Conservation (phyloP, 2,888 invertebrate genomes). For the Catotricha subobsoleta region DNA sequence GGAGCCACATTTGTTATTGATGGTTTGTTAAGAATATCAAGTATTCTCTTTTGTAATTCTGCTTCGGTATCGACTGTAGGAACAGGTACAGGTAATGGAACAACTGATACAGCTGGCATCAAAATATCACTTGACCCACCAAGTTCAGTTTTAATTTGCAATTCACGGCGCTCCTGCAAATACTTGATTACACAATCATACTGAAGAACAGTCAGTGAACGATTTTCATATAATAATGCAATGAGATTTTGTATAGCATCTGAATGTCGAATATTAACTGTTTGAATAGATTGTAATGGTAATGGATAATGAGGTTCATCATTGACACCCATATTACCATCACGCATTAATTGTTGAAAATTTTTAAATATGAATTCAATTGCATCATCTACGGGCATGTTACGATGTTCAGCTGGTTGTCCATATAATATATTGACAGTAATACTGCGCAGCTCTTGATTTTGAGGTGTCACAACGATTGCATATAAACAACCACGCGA, state of each 20-base stretch:
- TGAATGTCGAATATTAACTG: slow-evolving; percentile 35
- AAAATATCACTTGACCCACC: slow-evolving; percentile 41
- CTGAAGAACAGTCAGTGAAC: slow-evolving; percentile 55
- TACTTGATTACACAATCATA: slow-evolving; percentile 60
- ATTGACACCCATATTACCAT: slow-evolving; percentile 28
- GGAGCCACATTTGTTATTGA: slow-evolving; percentile 22
- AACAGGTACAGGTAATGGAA: slow-evolving; percentile 13
- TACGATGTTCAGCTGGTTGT: slow-evolving; percentile 76
- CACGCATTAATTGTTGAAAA: slow-evolving; percentile 41
- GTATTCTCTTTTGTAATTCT: slow-evolving; percentile 28
- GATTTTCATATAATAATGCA: slow-evolving; percentile 66
- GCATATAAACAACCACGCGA: slow-evolving; percentile 80
- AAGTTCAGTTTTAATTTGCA: slow-evolving; percentile 56
- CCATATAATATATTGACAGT: slow-evolving; percentile 85
- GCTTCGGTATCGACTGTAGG: slow-evolving; percentile 24
- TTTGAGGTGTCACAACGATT: slow-evolving; percentile 66
- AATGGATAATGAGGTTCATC: slow-evolving; percentile 28
- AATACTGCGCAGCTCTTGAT: slow-evolving; percentile 69
- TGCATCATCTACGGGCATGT: slow-evolving; percentile 90
- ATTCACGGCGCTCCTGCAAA: slow-evolving; percentile 51
- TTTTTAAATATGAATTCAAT: slow-evolving; percentile 58
- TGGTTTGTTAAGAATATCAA: slow-evolving; percentile 27
- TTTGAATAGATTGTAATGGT: slow-evolving; percentile 16
- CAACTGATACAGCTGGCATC: not conserved
- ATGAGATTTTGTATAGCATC: slow-evolving; percentile 51